A percentile compares a stretch with the other conserved stretches of the same genome.
These are phyloP conservation scores for Gymnothorax javanicus DNA, from an alignment of 2,797 vertebrate species.

Conservation along the genomic window DNA sequence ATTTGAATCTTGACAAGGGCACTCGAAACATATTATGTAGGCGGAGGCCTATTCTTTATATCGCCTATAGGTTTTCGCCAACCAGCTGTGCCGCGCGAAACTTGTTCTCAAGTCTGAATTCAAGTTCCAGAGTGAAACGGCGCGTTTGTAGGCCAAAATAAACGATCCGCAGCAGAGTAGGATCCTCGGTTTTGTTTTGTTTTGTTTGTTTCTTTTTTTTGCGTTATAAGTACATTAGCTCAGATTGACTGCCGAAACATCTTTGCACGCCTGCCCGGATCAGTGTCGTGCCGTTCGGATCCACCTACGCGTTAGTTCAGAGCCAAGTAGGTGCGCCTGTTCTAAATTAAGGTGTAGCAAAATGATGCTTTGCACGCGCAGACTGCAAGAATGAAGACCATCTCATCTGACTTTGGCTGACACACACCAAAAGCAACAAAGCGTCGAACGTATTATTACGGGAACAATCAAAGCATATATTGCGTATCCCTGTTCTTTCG, in stretches of 20 bases:
- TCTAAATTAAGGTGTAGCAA: not conserved
- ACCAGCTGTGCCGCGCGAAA: constrained; percentile 21
- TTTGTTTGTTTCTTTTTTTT: constrained; percentile 4
- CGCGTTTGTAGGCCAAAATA: not conserved
- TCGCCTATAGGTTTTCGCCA: not conserved
- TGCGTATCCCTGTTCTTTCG: not conserved
- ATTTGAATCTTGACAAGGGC: not conserved
- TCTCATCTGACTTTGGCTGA: not conserved
- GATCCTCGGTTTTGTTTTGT: not conserved
- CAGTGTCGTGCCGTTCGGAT: not conserved
- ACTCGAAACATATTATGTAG: not conserved
- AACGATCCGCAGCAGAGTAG: not conserved
- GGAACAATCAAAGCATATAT: not conserved
- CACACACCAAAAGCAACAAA: not conserved
- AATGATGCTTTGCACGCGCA: not conserved
- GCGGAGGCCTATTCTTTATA: not conserved
- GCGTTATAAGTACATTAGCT: not conserved
- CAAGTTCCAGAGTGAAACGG: not conserved
- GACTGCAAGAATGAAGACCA: not conserved
- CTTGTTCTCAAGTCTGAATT: not conserved
- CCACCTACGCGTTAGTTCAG: not conserved
- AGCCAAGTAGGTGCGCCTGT: not conserved
- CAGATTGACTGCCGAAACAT: not conserved
- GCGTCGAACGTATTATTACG: not conserved
- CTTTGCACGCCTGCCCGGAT: not conserved